Conservation (phyloP, 1,140 invertebrate species). For the Drosophila orena region DNA sequence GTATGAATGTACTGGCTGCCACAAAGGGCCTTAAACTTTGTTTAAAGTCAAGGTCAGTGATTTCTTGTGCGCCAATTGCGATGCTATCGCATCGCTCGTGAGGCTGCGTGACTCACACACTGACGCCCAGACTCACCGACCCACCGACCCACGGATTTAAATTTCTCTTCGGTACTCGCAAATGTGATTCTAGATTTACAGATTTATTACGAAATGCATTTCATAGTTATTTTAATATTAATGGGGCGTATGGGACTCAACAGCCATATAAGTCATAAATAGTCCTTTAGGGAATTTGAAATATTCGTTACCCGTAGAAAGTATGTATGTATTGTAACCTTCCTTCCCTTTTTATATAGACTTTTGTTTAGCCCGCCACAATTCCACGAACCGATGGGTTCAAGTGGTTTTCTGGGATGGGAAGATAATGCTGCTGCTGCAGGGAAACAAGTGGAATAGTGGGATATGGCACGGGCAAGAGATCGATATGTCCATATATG, state of each 20-base stretch:
- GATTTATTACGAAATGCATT: too few species aligned
- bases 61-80: slow-evolving; percentile 81
- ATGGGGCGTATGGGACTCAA: too few species aligned
- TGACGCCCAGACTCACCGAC: slow-evolving; percentile 1
- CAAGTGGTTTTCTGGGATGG: slow-evolving; percentile 23
- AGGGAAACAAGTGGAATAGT: slow-evolving; percentile 28
- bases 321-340: background rate
- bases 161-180: too few species aligned
- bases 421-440: slow-evolving; percentile 8
- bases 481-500: slow-evolving; percentile 62
- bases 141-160: too few species aligned
- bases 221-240: too few species aligned
- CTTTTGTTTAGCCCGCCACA: slow-evolving; percentile 2
- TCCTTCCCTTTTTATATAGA: background rate
- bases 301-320: background rate
- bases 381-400: slow-evolving; percentile 36
- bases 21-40: slow-evolving; percentile 83
- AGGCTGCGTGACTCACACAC: slow-evolving; percentile 49
- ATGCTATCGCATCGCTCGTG: slow-evolving; percentile 47
- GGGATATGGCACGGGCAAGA: slow-evolving; percentile 16
- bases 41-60: slow-evolving; percentile 84
- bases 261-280: too few species aligned
- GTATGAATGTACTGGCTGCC: slow-evolving; percentile 30
- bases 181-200: too few species aligned
- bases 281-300: background rate